A percentile compares a stretch with the other conserved stretches of the same genome.
These are phyloP conservation scores for Galerucella pusilla DNA, from an alignment of 2,888 invertebrate species.

Conservation along the genomic window DNA sequence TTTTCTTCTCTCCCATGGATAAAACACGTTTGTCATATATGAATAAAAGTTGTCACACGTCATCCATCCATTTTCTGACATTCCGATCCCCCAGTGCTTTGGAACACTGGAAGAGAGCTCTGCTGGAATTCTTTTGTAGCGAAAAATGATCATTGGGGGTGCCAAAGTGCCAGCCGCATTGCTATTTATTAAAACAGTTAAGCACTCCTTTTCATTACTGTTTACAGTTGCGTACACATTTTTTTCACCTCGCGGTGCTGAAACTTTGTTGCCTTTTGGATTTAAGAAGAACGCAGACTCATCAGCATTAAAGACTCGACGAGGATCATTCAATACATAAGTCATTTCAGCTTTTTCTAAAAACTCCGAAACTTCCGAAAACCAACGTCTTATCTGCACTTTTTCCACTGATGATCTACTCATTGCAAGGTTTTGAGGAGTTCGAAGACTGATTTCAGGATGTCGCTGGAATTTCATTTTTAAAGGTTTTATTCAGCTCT, in stretches of 20 bases:
- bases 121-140: constrained; percentile 22
- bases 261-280: constrained; percentile 20
- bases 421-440: constrained; percentile 17
- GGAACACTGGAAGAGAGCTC: constrained; percentile 28
- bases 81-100: constrained; percentile 26
- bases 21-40: constrained; percentile 23
- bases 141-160: constrained; percentile 7
- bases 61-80: constrained; percentile 28
- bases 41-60: constrained; percentile 23
- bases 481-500: constrained; percentile 16
- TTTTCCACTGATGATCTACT: constrained; percentile 15
- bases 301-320: constrained; percentile 30
- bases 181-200: constrained; percentile 24
- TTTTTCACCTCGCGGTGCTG: constrained; percentile 12
- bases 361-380: constrained; percentile 20
- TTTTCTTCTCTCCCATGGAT: background rate
- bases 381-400: constrained; percentile 5
- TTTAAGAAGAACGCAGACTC: constrained; percentile 30
- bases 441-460: constrained; percentile 10
- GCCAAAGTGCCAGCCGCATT: constrained; percentile 15
- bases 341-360: constrained; percentile 10
- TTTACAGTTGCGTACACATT: constrained; percentile 20
- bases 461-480: background rate
- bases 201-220: constrained; percentile 26
- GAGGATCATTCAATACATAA: constrained; percentile 24